A percentile compares a stretch with the other conserved stretches of the same genome.
phyloP scores from a whole-genome alignment of 2,888 invertebrate genomes.

The Phasia obesa region DNA sequence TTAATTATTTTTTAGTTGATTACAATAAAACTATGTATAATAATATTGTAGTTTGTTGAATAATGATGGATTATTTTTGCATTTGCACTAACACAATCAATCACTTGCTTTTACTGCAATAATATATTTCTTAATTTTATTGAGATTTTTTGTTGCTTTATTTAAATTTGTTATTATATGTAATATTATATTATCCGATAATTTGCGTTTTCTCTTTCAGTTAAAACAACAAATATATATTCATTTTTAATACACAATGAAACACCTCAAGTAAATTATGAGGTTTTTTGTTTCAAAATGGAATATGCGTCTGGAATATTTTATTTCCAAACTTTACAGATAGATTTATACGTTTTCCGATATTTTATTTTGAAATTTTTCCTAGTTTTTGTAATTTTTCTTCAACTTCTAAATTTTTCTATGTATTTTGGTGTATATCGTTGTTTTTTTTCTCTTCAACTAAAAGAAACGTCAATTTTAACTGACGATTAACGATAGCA shows the following conservation, averaged over 20 bases:
- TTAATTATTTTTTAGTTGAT: slow-evolving; percentile 8
- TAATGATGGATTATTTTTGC: not conserved
- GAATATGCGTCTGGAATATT: not conserved
- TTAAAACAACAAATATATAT: slow-evolving; percentile 9
- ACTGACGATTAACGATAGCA: slow-evolving; percentile 46
- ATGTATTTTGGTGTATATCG: slow-evolving; percentile 54
- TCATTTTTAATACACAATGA: slow-evolving; percentile 14
- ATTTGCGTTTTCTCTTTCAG: slow-evolving; percentile 58
- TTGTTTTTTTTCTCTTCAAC: slow-evolving; percentile 41
- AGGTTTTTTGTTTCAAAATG: too few relatives aligned
- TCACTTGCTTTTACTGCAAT: not conserved
- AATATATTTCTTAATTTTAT: not conserved
- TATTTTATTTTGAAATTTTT: not conserved
- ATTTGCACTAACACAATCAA: not conserved
- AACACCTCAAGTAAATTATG: slow-evolving; percentile 15
- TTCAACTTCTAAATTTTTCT: slow-evolving; percentile 20
- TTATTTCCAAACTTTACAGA: too few relatives aligned
- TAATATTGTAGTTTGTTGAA: not conserved
- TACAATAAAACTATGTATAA: too few relatives aligned
- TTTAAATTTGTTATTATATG: slow-evolving; percentile 3
- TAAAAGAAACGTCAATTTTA: slow-evolving; percentile 26
- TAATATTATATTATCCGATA: not conserved
- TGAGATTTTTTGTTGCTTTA: slow-evolving; percentile 6
- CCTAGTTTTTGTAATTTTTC: not conserved
- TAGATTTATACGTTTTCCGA: too few relatives aligned